Conservation (phyloP, 2,888 invertebrate species). For the Oscheius myriophilus region DNA sequence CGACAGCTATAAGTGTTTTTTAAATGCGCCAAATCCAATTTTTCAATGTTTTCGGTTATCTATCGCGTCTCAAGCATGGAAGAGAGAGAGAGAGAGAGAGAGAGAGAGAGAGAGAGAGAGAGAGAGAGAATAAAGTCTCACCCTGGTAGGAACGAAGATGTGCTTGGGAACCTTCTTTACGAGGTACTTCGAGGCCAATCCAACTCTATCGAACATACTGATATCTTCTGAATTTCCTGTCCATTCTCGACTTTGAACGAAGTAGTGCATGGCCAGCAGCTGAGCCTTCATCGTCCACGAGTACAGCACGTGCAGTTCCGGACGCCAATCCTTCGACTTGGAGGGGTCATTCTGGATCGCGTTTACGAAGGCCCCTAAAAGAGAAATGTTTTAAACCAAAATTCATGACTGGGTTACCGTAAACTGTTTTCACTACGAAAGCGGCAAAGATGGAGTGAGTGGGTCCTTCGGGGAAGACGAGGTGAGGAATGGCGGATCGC, state of each 20-base stretch:
- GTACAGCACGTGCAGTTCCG: not conserved
- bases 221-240: not conserved
- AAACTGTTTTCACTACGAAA: slow-evolving; percentile 9
- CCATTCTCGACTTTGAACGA: slow-evolving; percentile 10
- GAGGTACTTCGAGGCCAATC: not conserved
- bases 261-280: slow-evolving; percentile 10
- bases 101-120: no score
- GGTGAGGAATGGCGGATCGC: not conserved
- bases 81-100: no score
- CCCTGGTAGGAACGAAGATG: not conserved
- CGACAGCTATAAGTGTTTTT: no score
- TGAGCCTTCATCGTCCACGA: not conserved
- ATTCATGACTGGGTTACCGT: not conserved
- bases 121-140: not conserved
- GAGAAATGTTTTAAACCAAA: not conserved
- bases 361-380: not conserved
- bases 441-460: slow-evolving; percentile 14
- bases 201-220: slow-evolving; percentile 3
- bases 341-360: no score
- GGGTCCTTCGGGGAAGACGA: not conserved
- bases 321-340: no score
- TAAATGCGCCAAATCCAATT: no score
- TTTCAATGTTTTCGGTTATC: no score
- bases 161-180: not conserved
- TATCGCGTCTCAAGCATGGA: no score